Evolutionary conservation across 2,888 invertebrate genomes (phyloP), one percentile per base, ranked within the genome.

Genomic region (Odontomyia ornata): DNA sequence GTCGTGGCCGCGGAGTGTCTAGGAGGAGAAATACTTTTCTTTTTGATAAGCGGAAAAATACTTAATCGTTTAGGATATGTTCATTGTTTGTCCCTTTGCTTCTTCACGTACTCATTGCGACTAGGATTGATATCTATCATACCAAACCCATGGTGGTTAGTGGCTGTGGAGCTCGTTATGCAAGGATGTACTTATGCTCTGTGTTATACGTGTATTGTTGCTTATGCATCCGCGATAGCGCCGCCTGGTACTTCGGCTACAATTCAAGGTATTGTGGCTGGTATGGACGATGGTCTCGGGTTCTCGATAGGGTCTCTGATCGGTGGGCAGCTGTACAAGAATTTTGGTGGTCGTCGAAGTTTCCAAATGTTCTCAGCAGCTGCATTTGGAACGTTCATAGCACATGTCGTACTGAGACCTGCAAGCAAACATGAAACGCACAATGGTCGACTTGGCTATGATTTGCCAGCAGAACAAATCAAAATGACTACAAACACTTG

Each of bases 151-250:
- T 96, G 96, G 95, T 93, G 92, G 88, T 89, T 95, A 0, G 88
- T 97, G 0, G 90, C 91, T 0, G 90, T 96, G 1, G 97, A 97
- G 88, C 87, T 93, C 0, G 85, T 94, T 75, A 91, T 94, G 89
- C 95, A 95, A 85, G 96, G 96, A 0, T 92, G 96, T 0, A 94
- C 95, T 0, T 97, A 96, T 85, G 96, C 96, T 0, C 87, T 96
- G 0, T 93, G 93, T 81, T 96, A 96, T 83, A 91, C 94, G 0
- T 92, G 93, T 0, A 93, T 95, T 79, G 95, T 95, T 21, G 91
- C 90, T 0, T 92, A 91, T 81, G 92, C 92, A 1, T 91, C 91
- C 0, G 88, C 88, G 0, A 89, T 91, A 2, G 90, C 92, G 0
- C 92, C 92, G 0, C 90, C 89, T 0, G 93, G 95, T 0, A 92